A percentile compares a stretch with the other conserved stretches of the same genome.
These are phyloP conservation scores for Ctenosaura bakeri DNA, from an alignment of 2,797 vertebrate genomes.

Conservation along the genomic window DNA sequence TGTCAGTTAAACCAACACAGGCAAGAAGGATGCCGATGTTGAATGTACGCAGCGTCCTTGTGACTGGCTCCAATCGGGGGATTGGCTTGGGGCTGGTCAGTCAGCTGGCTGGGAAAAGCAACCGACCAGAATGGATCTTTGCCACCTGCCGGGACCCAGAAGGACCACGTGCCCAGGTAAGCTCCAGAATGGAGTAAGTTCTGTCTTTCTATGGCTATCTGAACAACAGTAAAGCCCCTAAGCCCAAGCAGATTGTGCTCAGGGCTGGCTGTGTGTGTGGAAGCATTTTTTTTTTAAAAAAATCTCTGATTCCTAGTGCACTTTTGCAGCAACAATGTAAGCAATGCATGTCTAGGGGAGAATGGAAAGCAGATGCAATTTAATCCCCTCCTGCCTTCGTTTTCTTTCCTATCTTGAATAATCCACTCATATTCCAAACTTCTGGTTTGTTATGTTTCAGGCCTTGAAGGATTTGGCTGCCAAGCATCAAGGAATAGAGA, in stretches of 20 bases:
- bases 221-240: neutral
- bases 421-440: neutral
- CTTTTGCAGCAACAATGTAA: neutral
- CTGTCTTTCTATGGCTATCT: neutral
- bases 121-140: slow-evolving; percentile 61
- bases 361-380: neutral
- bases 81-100: slow-evolving; percentile 76
- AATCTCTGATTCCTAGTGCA: neutral
- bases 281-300: neutral
- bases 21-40: neutral
- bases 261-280: neutral
- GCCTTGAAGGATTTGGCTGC: slow-evolving; percentile 30
- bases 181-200: neutral
- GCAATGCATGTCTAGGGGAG: neutral
- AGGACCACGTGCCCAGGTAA: slow-evolving; percentile 70
- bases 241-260: neutral
- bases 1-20: too few relatives aligned
- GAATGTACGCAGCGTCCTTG: slow-evolving; percentile 51
- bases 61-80: slow-evolving; percentile 79
- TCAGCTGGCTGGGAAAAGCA: slow-evolving; percentile 55
- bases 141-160: slow-evolving; percentile 78
- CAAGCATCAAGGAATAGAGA: neutral
- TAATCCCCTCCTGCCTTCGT: neutral
- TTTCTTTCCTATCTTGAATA: too few relatives aligned
- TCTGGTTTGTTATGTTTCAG: neutral